Percentiles rank a stretch among this genome's conserved stretches.
phyloP scores from a whole-genome alignment of 2,797 vertebrate species.

The Tamandua tetradactyla region DNA sequence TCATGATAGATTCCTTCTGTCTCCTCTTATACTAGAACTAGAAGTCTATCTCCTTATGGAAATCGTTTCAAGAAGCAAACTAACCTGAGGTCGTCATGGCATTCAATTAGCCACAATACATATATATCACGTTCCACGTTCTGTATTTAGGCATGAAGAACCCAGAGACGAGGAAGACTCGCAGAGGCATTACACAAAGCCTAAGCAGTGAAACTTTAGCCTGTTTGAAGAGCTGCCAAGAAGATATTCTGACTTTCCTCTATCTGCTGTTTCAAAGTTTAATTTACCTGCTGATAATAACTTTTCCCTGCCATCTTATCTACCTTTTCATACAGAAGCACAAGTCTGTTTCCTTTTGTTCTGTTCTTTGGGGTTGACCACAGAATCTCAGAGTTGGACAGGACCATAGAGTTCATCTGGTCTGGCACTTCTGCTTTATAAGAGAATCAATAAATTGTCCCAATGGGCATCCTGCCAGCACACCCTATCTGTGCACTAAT shows the following conservation, averaged over 20 bases:
- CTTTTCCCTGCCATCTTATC: background rate
- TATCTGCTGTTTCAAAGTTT: background rate
- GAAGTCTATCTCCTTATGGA: background rate
- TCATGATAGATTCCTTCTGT: background rate
- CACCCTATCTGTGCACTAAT: background rate
- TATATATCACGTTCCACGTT: background rate
- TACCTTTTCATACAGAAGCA: background rate
- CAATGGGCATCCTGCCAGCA: background rate
- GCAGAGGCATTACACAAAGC: background rate
- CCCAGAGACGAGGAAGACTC: background rate
- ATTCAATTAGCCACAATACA: background rate
- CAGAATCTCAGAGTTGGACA: background rate
- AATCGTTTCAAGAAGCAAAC: conserved; percentile 13
- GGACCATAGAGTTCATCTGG: background rate
- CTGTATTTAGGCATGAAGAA: background rate
- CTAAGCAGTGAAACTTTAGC: background rate
- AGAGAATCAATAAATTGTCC: background rate
- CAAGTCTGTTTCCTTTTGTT: background rate
- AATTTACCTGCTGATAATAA: background rate
- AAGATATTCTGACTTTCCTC: conserved; percentile 16
- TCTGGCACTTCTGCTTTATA: background rate
- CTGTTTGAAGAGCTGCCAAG: background rate
- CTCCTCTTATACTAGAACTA: background rate
- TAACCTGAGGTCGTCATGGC: background rate
- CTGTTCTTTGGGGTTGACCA: background rate